Base-by-base conservation (phyloP, 1,140 invertebrate genomes). In the Bombus picipes region DNA sequence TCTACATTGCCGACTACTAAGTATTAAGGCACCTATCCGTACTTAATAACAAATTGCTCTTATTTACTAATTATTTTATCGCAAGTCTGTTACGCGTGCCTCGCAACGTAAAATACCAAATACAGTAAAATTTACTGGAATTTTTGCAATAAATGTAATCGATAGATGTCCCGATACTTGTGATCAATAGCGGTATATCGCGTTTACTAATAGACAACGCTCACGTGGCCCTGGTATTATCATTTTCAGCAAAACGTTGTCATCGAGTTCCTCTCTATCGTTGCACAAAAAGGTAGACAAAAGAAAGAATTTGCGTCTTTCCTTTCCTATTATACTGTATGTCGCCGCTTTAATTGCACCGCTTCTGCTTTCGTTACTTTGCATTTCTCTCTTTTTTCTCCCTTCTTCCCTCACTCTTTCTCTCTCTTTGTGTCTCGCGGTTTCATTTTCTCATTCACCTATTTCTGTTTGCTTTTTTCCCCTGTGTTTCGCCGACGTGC, bases 51-150 rank as follows among this genome's bases (percentile, higher is more conserved):
- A 53, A 53, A 53, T 53, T 53, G 18, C 18, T 53, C 18, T 53
- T 22, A 53, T 22, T 18, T 2, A 4, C 0, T 22, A 22, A 1
- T 53, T 53, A 53, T 22, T 53, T 59, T n/a, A 10, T 62, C 13
- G 1, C 59, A 13, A n/a, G n/a, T n/a, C 28, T 5, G 0, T 62
- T 62, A 12, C n/a, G 18, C 47, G 47, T 2, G 0, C 0, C 18
- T 22, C 18, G 47, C 18, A 22, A 53, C 1, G 47, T 53, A 22
- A 53, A 53, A 1, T 53, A 53, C 18, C 18, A 53, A 53, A 53
- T 53, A 0, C 47, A 22, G 6, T 62, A 12, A n/a, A 62, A 62
- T 62, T 5, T n/a, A 13, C 9, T n/a, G 13, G 59, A 62, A 5
- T 13, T 62, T 62, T 62, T n/a, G 28, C 59, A 13, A 13, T 4